Evolutionary conservation across 2,113 vertebrate genomes (phyloP), one percentile per base, ranked within the genome.

Genomic region (Lophius piscatorius): DNA sequence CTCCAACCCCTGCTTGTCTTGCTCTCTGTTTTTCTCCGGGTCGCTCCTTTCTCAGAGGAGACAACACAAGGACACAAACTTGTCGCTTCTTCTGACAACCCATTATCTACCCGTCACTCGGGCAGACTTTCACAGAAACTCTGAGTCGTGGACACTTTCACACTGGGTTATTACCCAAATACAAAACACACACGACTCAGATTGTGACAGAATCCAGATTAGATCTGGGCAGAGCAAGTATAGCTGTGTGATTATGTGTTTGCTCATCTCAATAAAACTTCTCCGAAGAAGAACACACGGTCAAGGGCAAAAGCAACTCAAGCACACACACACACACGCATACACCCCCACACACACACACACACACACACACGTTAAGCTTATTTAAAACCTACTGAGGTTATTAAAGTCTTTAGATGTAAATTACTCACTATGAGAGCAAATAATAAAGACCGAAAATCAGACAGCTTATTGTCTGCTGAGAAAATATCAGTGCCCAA

Each of bases 41-140:
- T 46, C 62, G 69, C 74, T 62, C 60, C 63, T 70, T 62, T 66
- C 65, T 78, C 70, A 52, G 69, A 22, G 75, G 80, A 82, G 69
- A 86, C 77, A 74, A 91, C 74, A 73, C 59, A 80, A 91, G 87
- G 86, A 82, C 81, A 90, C 80, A 80, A 85, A 87, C 33, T 57
- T 47, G 84, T 90, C 89, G 86, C 74, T 90, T 92, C 90, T 88
- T 87, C 89, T 90, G 92, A 92, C 89, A 92, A 88, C 6, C 14
- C 89, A 92, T 92, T 94, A 94, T 86, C 71, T 83, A 81, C 40
- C 89, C 91, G 91, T 91, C 92, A 94, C 64, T 92, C 86, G 71
- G 38, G 14, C 70, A n/a, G 54, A 65, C 44, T 59, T 57, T 56
- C 17, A 22, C 57, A 50, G 13, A 29, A 11, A 67, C 20, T n/a